Conservation (phyloP, 2,797 vertebrate species). For the Danio aesculapii region DNA sequence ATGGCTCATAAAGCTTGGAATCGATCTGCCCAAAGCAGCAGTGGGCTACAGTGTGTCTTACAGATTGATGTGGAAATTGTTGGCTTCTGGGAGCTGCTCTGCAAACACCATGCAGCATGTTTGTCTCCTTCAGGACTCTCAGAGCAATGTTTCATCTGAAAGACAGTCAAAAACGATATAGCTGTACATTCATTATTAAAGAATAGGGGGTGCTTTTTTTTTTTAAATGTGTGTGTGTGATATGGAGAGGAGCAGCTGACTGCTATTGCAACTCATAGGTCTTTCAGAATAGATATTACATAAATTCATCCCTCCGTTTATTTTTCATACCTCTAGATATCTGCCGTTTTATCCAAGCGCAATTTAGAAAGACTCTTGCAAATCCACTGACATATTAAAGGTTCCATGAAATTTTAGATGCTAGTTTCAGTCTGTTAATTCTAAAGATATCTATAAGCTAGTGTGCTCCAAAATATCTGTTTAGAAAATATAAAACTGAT, state of each 20-base stretch:
- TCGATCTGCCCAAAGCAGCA: background rate
- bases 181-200: conserved; percentile 5
- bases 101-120: background rate
- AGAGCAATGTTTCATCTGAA: background rate
- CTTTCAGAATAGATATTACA: background rate
- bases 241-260: conserved; percentile 1
- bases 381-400: no score
- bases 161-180: background rate
- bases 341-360: no score
- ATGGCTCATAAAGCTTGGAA: background rate
- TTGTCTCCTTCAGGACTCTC: background rate
- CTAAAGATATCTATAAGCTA: no score
- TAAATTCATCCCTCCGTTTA: background rate
- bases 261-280: background rate
- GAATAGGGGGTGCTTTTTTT: background rate
- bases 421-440: no score
- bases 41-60: background rate
- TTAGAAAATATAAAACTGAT: no score
- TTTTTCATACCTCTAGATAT: background rate
- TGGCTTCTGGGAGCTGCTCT: conserved; percentile 1
- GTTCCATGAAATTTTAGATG: no score
- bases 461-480: no score
- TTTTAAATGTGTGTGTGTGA: background rate
- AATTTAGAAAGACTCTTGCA: no score
- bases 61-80: conserved; percentile 7